Conservation (phyloP, 2,888 invertebrate species). For the Ectemnius continuus region DNA sequence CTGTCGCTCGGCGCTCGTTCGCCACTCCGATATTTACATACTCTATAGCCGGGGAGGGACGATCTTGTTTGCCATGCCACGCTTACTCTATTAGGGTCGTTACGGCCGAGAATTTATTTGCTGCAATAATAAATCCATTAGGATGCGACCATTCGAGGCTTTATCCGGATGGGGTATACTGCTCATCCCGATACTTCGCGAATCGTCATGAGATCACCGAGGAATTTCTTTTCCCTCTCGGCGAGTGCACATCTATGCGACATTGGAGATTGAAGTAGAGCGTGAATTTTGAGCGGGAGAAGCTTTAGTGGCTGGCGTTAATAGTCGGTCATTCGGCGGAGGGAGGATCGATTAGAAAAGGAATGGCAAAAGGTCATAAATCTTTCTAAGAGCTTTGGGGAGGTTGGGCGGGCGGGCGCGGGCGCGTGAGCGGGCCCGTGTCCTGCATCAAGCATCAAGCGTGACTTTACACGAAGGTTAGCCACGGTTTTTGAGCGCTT, state of each 20-base stretch:
- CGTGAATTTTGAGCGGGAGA: not conserved
- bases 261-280: not conserved
- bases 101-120: conserved; percentile 76
- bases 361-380: conserved; percentile 65
- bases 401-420: conserved; percentile 53
- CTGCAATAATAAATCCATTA: conserved; percentile 78
- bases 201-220: conserved; percentile 6
- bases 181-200: conserved; percentile 39
- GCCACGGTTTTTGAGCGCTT: conserved; percentile 75
- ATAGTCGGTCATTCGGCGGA: conserved; percentile 6
- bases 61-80: conserved; percentile 77
- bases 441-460: conserved; percentile 63
- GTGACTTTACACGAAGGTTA: conserved; percentile 74
- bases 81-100: conserved; percentile 76
- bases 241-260: too few relatives aligned
- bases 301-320: too few relatives aligned
- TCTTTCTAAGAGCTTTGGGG: conserved; percentile 71
- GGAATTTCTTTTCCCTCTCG: conserved; percentile 14
- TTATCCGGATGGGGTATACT: conserved; percentile 53
- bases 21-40: conserved; percentile 74
- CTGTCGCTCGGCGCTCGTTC: conserved; percentile 55
- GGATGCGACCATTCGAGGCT: conserved; percentile 63
- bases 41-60: conserved; percentile 75
- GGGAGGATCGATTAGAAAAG: conserved; percentile 43
- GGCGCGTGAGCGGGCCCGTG: conserved; percentile 21